Base-by-base conservation (phyloP, 2,113 vertebrate species). In the Brachypodius melanocephalos region DNA sequence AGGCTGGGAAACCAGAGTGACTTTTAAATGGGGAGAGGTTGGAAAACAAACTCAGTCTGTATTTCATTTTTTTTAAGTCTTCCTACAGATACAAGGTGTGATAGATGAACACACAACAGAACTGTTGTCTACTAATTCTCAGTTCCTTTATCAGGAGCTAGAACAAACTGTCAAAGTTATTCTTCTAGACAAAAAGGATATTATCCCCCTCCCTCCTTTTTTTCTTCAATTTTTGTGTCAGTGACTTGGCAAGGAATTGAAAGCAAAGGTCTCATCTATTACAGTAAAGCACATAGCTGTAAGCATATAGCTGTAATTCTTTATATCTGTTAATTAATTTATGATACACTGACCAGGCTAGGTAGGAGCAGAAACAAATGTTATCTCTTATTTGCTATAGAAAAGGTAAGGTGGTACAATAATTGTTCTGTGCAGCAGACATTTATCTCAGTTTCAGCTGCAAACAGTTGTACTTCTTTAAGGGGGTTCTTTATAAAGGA, bases 121-220 rank as follows among this genome's bases (percentile, higher is more conserved):
- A 22, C 8, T 36, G 31, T 82, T 85, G 14, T 52, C 21, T 76
- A 1, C 43, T 71, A 65, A 54, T 82, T 79, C 24, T 74, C n/a
- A 68, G 3, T 80, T 86, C 9, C 51, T 90, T 43, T 51, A 9
- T 65, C 36, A 79, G 29, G 19, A 82, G 5, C 48, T 78, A 21
- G 46, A 26, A n/a, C 28, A 82, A 85, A 40, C 25, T 68, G 36
- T 63, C 36, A 20, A 36, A 81, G 40, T 45, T 12, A 25, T 63
- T 79, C 14, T 79, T 88, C 11, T 61, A 79, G 29, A 71, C 32
- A 36, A 67, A 54, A 90, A 82, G 32, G 19, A n/a, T 16, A 4
- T 12, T 8, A 1, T 4, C 14, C 12, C 7, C 6, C 12, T 2
- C 11, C 9, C 5, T 5, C 2, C 3, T 22, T 45, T 45, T 21